Evolutionary conservation across 2,797 vertebrate species (phyloP).

Genomic region (Syndactyla subalaris): DNA sequence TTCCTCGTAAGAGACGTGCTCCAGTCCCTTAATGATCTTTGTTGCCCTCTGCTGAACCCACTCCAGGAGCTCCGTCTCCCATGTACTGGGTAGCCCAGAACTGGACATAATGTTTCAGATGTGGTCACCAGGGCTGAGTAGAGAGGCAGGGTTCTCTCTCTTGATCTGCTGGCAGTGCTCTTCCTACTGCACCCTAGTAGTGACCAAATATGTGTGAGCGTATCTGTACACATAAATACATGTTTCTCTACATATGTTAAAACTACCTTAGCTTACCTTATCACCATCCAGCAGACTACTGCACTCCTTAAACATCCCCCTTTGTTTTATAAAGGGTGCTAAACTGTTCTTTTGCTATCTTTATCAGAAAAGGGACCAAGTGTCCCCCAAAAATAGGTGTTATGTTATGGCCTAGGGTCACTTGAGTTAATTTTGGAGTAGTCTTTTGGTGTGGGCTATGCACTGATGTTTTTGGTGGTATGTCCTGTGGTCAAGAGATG

Average conservation of each 20-base stretch:
- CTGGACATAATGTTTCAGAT: neutral
- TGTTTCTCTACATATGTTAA: neutral
- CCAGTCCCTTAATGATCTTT: neutral
- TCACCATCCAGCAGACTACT: neutral
- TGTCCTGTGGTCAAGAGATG: neutral
- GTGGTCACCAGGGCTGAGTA: neutral
- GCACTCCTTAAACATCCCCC: neutral
- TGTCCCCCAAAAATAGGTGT: neutral
- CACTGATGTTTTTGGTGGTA: fast-evolving
- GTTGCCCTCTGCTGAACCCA: neutral
- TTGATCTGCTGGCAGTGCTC: neutral
- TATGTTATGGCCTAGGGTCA: neutral
- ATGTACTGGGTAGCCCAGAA: neutral
- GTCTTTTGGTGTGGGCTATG: neutral
- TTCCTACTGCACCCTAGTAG: neutral
- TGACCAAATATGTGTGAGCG: neutral
- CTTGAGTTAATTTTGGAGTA: neutral
- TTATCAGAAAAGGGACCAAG: neutral
- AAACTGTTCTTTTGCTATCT: neutral
- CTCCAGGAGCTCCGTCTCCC: neutral
- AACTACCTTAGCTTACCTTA: neutral
- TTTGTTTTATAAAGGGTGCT: neutral
- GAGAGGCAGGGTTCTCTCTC: neutral
- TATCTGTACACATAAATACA: neutral
- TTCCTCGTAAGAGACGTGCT: neutral